Evolutionary conservation across 2,888 invertebrate species (phyloP).

Genomic region (Trachelus troglodyta): DNA sequence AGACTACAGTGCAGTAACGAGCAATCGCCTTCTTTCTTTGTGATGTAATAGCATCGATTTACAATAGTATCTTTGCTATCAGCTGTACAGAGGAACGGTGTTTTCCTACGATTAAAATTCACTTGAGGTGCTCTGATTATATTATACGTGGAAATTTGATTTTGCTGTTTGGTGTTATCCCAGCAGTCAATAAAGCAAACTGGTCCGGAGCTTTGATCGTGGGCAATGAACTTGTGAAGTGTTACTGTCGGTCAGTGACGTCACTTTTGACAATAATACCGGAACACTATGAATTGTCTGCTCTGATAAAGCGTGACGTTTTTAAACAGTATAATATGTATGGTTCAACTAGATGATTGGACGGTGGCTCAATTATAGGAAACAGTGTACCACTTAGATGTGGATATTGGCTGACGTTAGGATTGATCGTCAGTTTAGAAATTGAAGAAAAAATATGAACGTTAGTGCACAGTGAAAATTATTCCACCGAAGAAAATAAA

Average conservation of each 20-base stretch:
- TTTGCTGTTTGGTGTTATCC: not conserved
- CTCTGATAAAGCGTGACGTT: not conserved
- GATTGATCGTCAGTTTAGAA: too few relatives aligned
- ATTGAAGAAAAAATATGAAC: too few relatives aligned
- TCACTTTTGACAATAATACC: not conserved
- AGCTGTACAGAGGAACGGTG: too few relatives aligned
- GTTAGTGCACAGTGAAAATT: too few relatives aligned
- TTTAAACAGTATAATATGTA: not conserved
- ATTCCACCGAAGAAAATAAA: too few relatives aligned
- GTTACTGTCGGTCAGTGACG: not conserved
- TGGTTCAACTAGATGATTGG: not conserved
- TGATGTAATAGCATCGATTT: too few relatives aligned
- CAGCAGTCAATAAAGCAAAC: not conserved
- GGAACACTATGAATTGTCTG: not conserved
- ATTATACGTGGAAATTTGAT: not conserved
- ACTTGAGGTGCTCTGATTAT: not conserved
- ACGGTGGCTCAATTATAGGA: not conserved
- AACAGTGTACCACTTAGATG: not conserved
- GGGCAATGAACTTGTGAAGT: not conserved
- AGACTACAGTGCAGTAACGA: too few relatives aligned
- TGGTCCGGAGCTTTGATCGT: not conserved
- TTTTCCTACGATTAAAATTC: not conserved
- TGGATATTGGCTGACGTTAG: too few relatives aligned
- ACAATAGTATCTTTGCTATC: too few relatives aligned
- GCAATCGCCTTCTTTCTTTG: too few relatives aligned